These are phyloP conservation scores for Orestias chungarensis DNA, from an alignment of 2,797 vertebrate species.

Conservation along the genomic window DNA sequence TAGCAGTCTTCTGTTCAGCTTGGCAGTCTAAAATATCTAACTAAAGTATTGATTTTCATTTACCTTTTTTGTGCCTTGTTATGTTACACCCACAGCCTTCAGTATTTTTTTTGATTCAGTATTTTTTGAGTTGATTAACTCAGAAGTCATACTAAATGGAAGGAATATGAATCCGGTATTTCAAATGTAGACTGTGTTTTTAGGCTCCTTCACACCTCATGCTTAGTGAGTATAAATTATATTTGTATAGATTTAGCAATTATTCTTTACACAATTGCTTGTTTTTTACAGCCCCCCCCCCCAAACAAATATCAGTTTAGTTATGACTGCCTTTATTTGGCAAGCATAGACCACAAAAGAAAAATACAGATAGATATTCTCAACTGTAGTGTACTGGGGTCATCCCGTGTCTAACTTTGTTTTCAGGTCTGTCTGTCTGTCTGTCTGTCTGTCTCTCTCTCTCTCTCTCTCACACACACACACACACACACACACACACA, in stretches of 20 bases:
- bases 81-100: background rate
- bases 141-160: too few relatives aligned
- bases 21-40: background rate
- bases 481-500: background rate
- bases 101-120: too few relatives aligned
- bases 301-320: background rate
- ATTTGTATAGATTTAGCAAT: too few relatives aligned
- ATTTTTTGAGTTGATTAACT: too few relatives aligned
- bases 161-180: too few relatives aligned
- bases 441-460: too few relatives aligned
- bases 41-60: background rate
- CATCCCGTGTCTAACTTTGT: background rate
- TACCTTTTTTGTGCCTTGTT: background rate
- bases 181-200: background rate
- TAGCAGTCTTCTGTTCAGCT: too few relatives aligned
- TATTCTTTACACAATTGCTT: too few relatives aligned
- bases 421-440: background rate
- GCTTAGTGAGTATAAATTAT: too few relatives aligned
- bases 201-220: too few relatives aligned
- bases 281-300: too few relatives aligned
- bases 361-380: background rate
- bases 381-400: background rate
- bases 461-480: too few relatives aligned
- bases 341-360: background rate
- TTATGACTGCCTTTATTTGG: background rate